Base-by-base conservation (phyloP, 2,888 invertebrate species). In the Villa cingulata region DNA sequence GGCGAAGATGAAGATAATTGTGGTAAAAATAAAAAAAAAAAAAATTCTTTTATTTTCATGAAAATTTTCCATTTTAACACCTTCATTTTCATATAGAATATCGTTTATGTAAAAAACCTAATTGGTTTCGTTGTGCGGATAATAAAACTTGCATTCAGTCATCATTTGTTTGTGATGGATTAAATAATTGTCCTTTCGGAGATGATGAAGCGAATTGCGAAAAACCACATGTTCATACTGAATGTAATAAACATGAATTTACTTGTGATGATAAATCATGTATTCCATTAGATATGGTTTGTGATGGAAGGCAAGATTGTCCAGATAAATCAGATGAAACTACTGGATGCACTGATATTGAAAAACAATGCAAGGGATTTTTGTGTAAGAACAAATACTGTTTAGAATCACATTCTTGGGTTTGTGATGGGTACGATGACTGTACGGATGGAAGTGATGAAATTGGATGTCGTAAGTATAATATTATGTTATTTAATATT, bases 261-360 rank as follows among this genome's bases (percentile, higher is more conserved):
- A 65, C 53, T 32, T 69, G 69, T 44, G 48, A 58, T 19, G 65
- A 69, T 51, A 58, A 56, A 6, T 57, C 72, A 37, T 91, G 91
- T 58, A 76, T 91, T 47, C 76, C 79, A 1, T 62, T 76, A 41
- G 71, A 68, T 48, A 76, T 76, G 64, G 74, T 79, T 46, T 90
- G 90, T 62, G 82, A 92, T 60, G 76, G 75, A 0, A 72, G 75
- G 10, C 62, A 65, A 6, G 87, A 92, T 64, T 92, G 91, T 59
- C 54, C 60, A 0, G 90, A 91, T 64, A 69, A 65, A 39, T 80
- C 81, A 1, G 87, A 87, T 57, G 87, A 88, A 63, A 38, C 49
- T 0, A 56, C 51, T 12, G 68, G 68, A 2, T 75, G 75, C 53
- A 59, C 63, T 3, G 58, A 58, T 17, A 59, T 66, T 2, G 61